A percentile compares a stretch with the other conserved stretches of the same genome.
Evolutionary conservation across 1,140 invertebrate species (phyloP).

Genomic region (Pseudobourletiella spinata): DNA sequence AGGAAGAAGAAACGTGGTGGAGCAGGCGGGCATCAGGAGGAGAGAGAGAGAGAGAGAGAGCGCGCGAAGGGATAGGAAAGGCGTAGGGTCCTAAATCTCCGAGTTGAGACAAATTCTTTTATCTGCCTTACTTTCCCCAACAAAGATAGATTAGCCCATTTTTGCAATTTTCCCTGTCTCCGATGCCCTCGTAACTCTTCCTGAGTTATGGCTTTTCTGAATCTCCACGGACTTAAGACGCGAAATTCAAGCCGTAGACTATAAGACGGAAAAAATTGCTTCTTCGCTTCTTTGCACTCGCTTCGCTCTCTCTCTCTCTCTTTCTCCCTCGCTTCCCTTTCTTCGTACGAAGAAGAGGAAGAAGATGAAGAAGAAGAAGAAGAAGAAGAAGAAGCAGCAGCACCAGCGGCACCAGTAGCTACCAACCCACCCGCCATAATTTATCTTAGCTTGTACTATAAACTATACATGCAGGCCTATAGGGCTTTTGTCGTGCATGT

Average conservation of each 20-base stretch:
- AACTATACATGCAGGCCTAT: no score
- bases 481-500: no score
- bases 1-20: not conserved
- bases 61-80: conserved; percentile 12
- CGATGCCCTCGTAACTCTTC: conserved; percentile 37
- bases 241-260: conserved; percentile 29
- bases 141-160: conserved; percentile 40
- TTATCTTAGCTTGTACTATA: conserved; percentile 4
- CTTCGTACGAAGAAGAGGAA: not conserved
- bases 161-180: conserved; percentile 39
- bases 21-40: not conserved
- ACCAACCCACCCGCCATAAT: not conserved
- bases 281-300: conserved; percentile 19
- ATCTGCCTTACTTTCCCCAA: conserved; percentile 40
- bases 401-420: conserved; percentile 2
- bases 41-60: conserved; percentile 14
- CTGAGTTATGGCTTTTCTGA: conserved; percentile 37
- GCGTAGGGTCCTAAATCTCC: conserved; percentile 36
- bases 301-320: conserved; percentile 16
- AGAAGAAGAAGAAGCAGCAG: not conserved
- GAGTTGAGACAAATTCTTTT: conserved; percentile 40
- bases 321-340: not conserved
- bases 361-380: not conserved
- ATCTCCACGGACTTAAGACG: conserved; percentile 38
- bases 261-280: conserved; percentile 17